A percentile compares a stretch with the other conserved stretches of the same genome.
Conservation (phyloP, 2,888 invertebrate species). For the Cerastis leucographa region DNA sequence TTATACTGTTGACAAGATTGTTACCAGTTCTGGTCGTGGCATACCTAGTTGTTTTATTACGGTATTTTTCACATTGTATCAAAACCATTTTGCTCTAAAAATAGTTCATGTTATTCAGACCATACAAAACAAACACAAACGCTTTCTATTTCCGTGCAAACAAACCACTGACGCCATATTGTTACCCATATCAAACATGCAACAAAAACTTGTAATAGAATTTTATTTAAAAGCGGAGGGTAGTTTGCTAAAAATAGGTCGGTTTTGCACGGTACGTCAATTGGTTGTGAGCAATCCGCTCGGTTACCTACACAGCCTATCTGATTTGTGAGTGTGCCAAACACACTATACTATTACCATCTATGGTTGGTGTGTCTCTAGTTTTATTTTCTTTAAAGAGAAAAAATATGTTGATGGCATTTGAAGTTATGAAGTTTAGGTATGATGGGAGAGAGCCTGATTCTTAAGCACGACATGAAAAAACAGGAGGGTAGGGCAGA, state of each 20-base stretch:
- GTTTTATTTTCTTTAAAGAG: constrained; percentile 1
- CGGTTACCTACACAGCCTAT: constrained; percentile 44
- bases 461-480: background rate
- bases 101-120: background rate
- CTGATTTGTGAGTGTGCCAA: constrained; percentile 57
- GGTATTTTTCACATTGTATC: background rate
- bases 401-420: background rate
- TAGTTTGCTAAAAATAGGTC: constrained; percentile 38
- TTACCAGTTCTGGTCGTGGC: background rate
- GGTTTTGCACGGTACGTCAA: constrained; percentile 21
- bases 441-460: too few relatives aligned
- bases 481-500: background rate
- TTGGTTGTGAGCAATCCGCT: constrained; percentile 31
- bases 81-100: background rate
- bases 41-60: background rate
- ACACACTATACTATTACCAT: constrained; percentile 20
- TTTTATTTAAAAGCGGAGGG: constrained; percentile 38
- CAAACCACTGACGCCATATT: constrained; percentile 18
- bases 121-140: constrained; percentile 14
- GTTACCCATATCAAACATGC: constrained; percentile 40
- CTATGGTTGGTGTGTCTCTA: constrained; percentile 4
- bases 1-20: background rate
- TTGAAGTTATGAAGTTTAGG: background rate
- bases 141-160: constrained; percentile 32
- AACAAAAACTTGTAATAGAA: constrained; percentile 42